Conservation (phyloP, 1,140 invertebrate species). For the Lepidurus arcticus region DNA sequence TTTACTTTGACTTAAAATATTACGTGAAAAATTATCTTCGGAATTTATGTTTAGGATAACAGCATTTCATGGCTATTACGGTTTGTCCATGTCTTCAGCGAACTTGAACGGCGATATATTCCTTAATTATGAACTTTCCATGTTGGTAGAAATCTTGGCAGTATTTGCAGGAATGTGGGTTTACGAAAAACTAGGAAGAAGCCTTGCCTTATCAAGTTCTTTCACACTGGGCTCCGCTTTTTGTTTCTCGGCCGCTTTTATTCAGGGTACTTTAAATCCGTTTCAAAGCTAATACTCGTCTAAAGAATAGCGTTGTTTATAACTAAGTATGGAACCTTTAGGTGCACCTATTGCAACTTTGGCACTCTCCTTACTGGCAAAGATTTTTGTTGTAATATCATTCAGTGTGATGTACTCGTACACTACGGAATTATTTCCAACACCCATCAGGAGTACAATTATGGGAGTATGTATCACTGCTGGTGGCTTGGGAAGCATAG, state of each 20-base stretch:
- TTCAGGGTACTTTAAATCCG: neutral
- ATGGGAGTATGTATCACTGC: slow-evolving; percentile 30
- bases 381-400: slow-evolving; percentile 44
- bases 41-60: slow-evolving; percentile 26
- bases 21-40: neutral
- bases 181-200: slow-evolving; percentile 32
- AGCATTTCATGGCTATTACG: slow-evolving; percentile 33
- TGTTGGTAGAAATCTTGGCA: slow-evolving; percentile 35
- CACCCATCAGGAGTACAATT: slow-evolving; percentile 28
- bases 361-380: slow-evolving; percentile 43
- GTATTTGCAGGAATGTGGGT: slow-evolving; percentile 31
- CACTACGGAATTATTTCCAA: slow-evolving; percentile 35
- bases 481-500: slow-evolving; percentile 29
- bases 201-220: slow-evolving; percentile 19
- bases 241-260: neutral
- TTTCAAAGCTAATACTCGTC: neutral
- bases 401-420: slow-evolving; percentile 44
- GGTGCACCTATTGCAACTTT: neutral
- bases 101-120: slow-evolving; percentile 30
- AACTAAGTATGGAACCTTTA: neutral
- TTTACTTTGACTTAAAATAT: too few species aligned
- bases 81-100: slow-evolving; percentile 30
- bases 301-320: too few species aligned
- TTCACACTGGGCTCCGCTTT: neutral
- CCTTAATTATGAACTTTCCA: slow-evolving; percentile 34